Evolutionary conservation across 1,140 invertebrate genomes (phyloP).

Genomic region (Zaprionus camerounensis): DNA sequence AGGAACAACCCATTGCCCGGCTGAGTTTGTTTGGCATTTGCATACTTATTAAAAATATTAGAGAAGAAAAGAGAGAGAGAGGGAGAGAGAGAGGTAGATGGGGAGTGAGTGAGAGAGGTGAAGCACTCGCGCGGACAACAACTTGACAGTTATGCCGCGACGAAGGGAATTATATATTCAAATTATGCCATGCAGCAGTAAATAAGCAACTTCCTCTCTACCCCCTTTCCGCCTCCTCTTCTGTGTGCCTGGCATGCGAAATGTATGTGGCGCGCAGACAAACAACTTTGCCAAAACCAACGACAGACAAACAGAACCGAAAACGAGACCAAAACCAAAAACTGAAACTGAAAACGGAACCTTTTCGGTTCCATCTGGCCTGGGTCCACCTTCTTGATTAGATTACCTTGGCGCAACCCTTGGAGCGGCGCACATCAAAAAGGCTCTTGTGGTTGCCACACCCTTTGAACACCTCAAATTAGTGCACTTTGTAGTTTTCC

Average conservation of each 20-base stretch:
- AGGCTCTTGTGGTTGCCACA: conserved; percentile 40
- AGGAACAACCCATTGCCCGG: background rate
- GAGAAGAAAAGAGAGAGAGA: background rate
- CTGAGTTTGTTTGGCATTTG: conserved; percentile 51
- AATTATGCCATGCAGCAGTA: conserved; percentile 63
- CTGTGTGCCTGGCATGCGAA: conserved; percentile 53
- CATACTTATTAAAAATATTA: conserved; percentile 79
- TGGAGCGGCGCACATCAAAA: conserved; percentile 71
- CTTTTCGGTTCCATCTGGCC: conserved; percentile 37
- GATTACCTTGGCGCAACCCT: conserved; percentile 49
- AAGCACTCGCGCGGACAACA: conserved; percentile 4
- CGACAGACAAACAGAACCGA: conserved; percentile 37
- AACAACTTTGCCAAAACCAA: background rate
- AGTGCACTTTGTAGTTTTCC: conserved; percentile 79
- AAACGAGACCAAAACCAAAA: conserved; percentile 1
- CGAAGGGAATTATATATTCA: conserved; percentile 66
- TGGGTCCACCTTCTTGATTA: conserved; percentile 57
- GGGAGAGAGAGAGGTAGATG: background rate
- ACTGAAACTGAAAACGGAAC: conserved; percentile 35
- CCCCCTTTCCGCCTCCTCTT: background rate
- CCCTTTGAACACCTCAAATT: conserved; percentile 72
- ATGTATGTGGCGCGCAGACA: conserved; percentile 14
- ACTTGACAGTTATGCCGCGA: conserved; percentile 50
- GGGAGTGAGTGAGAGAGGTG: background rate
- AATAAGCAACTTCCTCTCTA: conserved; percentile 47